phyloP scores from a whole-genome alignment of 53 echinoderm and acorn worm species.

The Hippasteria phrygiana region DNA sequence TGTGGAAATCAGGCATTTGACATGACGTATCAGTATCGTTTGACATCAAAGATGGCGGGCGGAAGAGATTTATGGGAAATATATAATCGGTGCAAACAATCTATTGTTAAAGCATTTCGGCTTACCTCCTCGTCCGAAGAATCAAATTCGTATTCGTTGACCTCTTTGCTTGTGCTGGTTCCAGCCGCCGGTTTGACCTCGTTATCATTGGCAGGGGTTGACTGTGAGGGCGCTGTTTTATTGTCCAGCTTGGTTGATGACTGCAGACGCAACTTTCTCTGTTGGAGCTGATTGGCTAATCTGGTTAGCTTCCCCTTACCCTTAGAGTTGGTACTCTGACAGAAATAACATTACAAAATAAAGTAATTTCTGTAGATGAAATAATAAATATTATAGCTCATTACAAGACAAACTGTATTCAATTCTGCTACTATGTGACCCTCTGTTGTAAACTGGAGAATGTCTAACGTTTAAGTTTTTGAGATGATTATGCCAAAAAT shows the following conservation, averaged over 20 bases:
- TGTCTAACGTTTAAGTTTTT: too few species aligned
- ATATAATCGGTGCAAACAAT: too few species aligned
- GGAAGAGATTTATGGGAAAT: too few species aligned
- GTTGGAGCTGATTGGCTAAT: conserved; percentile 27
- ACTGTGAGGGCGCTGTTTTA: conserved; percentile 13
- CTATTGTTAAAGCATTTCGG: neutral
- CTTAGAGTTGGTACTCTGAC: conserved; percentile 1
- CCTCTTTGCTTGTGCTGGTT: conserved; percentile 2
- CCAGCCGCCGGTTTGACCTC: conserved; percentile 13
- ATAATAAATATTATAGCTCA: neutral
- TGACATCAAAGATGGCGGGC: too few species aligned
- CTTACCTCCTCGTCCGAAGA: conserved; percentile 99
- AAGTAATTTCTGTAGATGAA: neutral
- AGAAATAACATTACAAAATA: neutral
- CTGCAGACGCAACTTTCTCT: neutral
- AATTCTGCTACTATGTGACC: too few species aligned
- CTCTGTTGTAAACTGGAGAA: too few species aligned
- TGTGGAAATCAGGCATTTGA: too few species aligned
- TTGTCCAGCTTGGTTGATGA: conserved; percentile 30
- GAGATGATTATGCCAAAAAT: too few species aligned
- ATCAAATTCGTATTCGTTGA: conserved; percentile 96
- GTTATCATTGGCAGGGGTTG: conserved; percentile 5
- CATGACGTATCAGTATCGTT: too few species aligned
- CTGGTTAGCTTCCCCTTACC: conserved; percentile 3
- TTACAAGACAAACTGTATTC: neutral